phyloP scores from a whole-genome alignment of 2,888 invertebrate genomes.

The Cheiracanthium punctorium region DNA sequence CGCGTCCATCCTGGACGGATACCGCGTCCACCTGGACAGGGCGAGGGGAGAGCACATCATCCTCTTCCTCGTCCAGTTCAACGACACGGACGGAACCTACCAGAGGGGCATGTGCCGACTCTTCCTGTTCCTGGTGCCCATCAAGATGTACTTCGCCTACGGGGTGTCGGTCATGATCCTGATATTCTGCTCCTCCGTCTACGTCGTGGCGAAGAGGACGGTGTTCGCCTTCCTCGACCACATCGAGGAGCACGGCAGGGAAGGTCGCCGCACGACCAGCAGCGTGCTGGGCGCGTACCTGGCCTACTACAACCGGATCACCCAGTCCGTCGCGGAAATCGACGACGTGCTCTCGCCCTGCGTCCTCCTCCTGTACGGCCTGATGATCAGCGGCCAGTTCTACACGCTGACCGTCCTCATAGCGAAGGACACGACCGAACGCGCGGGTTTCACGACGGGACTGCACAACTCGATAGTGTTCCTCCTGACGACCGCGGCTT shows the following conservation, averaged over 20 bases:
- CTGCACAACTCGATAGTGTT: slow-evolving; percentile 53
- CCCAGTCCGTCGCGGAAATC: slow-evolving; percentile 33
- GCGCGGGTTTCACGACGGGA: slow-evolving; percentile 28
- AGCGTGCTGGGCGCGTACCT: slow-evolving; percentile 8
- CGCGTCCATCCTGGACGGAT: slow-evolving; percentile 41
- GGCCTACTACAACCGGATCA: slow-evolving; percentile 43
- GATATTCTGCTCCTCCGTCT: slow-evolving; percentile 44
- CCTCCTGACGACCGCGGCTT: slow-evolving; percentile 47
- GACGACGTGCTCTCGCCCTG: slow-evolving; percentile 57
- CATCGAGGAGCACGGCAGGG: slow-evolving; percentile 12
- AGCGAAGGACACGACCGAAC: slow-evolving; percentile 46
- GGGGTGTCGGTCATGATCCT: slow-evolving; percentile 46
- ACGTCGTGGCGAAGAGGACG: slow-evolving; percentile 27
- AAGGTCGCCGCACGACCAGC: neutral
- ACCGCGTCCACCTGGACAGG: slow-evolving; percentile 19
- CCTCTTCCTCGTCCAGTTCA: slow-evolving; percentile 28
- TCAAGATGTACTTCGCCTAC: slow-evolving; percentile 60
- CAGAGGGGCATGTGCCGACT: slow-evolving; percentile 43
- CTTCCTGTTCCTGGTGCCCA: slow-evolving; percentile 31
- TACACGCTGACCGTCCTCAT: slow-evolving; percentile 55
- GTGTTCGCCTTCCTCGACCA: slow-evolving; percentile 24
- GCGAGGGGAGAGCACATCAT: slow-evolving; percentile 52
- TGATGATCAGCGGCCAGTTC: slow-evolving; percentile 62
- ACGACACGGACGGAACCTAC: slow-evolving; percentile 8
- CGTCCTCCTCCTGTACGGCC: slow-evolving; percentile 55